Conservation (phyloP, 2,113 vertebrate species). For the Grammomys surdaster region DNA sequence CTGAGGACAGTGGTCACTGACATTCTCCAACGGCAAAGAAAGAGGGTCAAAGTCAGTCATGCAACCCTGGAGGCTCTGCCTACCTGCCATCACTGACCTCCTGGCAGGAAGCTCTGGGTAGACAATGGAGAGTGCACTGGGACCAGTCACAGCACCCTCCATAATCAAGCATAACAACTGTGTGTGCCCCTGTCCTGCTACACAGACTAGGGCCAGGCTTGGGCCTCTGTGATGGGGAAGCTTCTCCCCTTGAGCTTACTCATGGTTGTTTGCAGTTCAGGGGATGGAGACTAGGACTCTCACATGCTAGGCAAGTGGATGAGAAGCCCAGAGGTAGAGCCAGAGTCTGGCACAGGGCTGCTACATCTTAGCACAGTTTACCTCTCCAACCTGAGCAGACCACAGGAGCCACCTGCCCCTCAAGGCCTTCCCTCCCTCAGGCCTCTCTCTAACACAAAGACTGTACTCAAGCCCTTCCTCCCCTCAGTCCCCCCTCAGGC, state of each 20-base stretch:
- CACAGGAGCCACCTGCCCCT: neutral
- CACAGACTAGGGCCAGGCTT: neutral
- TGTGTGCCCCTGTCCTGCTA: neutral
- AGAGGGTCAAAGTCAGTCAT: neutral
- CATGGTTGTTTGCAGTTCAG: neutral
- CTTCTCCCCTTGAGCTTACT: neutral
- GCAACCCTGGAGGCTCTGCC: neutral
- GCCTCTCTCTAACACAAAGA: slow-evolving; percentile 1
- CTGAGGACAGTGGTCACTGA: neutral
- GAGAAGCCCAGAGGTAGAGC: neutral
- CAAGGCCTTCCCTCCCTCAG: neutral
- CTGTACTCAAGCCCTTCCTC: neutral
- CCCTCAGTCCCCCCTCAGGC: neutral
- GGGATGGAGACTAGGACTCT: neutral
- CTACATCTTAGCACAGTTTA: neutral
- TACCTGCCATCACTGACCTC: neutral
- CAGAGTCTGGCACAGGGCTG: neutral
- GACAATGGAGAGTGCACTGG: neutral
- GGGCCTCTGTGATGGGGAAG: neutral
- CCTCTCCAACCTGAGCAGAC: neutral
- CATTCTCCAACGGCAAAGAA: neutral
- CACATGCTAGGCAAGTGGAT: neutral
- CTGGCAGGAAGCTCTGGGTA: neutral
- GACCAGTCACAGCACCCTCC: neutral
- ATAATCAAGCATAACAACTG: neutral